Evolutionary conservation across 2,113 vertebrate species (phyloP), one percentile per base, ranked within the genome.

Genomic region (Corythaeola cristata): DNA sequence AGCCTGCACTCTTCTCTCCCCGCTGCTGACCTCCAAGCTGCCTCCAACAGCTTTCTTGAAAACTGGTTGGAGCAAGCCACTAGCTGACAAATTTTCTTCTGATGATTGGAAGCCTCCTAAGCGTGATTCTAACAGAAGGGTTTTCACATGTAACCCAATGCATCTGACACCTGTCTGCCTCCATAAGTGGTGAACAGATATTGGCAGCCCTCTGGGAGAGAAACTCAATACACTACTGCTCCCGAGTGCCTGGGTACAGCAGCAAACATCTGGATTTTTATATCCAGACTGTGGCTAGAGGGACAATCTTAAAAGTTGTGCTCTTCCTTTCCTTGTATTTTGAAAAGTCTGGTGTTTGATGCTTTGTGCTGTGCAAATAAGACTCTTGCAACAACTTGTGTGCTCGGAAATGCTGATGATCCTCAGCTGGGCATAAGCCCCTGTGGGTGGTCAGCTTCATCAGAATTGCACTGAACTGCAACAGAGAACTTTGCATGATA

Each of bases 371-470:
- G 55, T 20, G 23, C 21, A 28, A 21, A 37, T 73, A 22, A 9
- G 11, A 22, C 32, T 81, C 37, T 45, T 58, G 21, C 15, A 11
- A 1, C 32, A 6, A 6, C 21, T 28, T 11, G 14, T 4, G 15
- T 1, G 1, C 39, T 92, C 56, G 47, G 83, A 59, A 12, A 15
- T 39, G 35, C 20, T 12, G 49, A 75, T 9, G 37, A 14, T 39
- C 60, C 18, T 92, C 27, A 33, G 62, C 45, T 74, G 68, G 68
- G 9, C 2, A 1, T 37, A 27, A 82, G 47, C 30, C 58, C 15
- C 4, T 5, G 0, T 2, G 6, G 2, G 4, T 8, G 2, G 2
- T 50, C 72, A 41, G 58, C 53, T 79, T 20, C 11, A 18, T 30
- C 68, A 63, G 41, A 37, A 33, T 6, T 60, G 21, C 3, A 1